Base-by-base conservation (phyloP, 1,140 invertebrate genomes). In the Drosophila kanapiae region DNA sequence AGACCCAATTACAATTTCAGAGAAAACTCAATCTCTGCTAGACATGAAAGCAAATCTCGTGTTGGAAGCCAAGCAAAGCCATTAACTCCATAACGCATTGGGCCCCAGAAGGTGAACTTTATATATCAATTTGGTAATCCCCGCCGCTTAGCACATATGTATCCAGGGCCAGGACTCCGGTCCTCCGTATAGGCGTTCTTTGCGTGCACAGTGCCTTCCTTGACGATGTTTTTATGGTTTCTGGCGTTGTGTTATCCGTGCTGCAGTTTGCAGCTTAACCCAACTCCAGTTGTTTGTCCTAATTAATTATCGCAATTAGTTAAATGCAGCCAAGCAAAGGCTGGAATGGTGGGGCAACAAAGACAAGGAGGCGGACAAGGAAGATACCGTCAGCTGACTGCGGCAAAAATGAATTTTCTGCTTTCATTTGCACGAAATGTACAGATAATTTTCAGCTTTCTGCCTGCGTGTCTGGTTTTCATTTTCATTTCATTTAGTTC, bases 281-380 rank as follows among this genome's bases (percentile, higher is more conserved):
- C 69, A 61, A 64, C 75, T 78, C 65, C 40, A 64, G 82, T 86
- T 85, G 82, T 85, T 85, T 86, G 82, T 85, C 78, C 78, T 81
- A 86, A 85, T 85, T 85, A 85, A 85, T 85, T 85, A 85, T 86
- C 71, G 78, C 76, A 85, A 85, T 85, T 85, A 85, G 82, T 85
- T 86, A 86, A 85, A 85, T 85, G 82, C 82, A 81, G 75, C 74
- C 75, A 68, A 79, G 81, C 56, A 74, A 59, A 45, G 35, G 60
- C 62, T 59, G 69, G 47, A 59, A 49, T 37, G n/a, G 8, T 16
- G 49, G 37, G 37, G 33, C 51, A 54, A 33, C 29, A 13, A 47
- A 47, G 51, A n/a, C 40, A 18, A 31, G 23, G 29, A 3, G 48
- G 5, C 31, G 48, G 29, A 60, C 59, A 23, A 23, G 23, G 53